phyloP scores from a whole-genome alignment of 2,797 vertebrate species.

The Xenopus petersii region DNA sequence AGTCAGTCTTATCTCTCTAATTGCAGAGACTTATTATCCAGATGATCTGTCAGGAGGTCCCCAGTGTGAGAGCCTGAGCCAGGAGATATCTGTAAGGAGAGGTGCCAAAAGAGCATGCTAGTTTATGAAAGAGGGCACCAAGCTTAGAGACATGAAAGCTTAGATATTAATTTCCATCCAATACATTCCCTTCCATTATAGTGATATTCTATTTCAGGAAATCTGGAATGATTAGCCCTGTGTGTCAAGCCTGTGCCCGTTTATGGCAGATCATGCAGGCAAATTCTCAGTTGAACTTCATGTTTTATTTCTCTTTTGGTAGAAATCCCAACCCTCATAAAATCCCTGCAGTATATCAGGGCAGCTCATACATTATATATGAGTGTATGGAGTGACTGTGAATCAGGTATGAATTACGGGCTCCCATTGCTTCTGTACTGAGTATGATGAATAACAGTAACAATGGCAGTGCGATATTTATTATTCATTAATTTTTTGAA shows the following conservation, averaged over 20 bases:
- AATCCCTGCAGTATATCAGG: neutral
- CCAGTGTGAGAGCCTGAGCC: constrained; percentile 27
- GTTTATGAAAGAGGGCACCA: constrained; percentile 17
- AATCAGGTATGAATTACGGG: neutral
- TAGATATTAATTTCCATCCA: constrained; percentile 6
- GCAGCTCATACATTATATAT: neutral
- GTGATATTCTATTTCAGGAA: constrained; percentile 11
- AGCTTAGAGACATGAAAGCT: constrained; percentile 24
- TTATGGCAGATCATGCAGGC: constrained; percentile 7
- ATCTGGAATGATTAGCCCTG: neutral
- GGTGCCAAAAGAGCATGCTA: neutral
- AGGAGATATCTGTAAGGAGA: constrained; percentile 35
- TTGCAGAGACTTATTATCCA: constrained; percentile 54
- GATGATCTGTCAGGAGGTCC: constrained; percentile 24
- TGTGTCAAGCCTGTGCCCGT: constrained; percentile 12
- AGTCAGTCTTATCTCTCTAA: constrained; percentile 45
- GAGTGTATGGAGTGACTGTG: neutral
- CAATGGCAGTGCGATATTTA: no score
- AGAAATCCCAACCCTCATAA: neutral
- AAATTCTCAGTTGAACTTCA: neutral
- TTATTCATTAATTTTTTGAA: no score
- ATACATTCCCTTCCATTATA: neutral
- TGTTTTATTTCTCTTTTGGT: no score
- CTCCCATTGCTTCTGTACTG: neutral
- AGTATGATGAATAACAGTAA: no score